Percentiles rank a stretch among this genome's conserved stretches.
phyloP scores from a whole-genome alignment of 37 sponge, comb jelly and placozoan genomes.

The Hexactinellida sp. region DNA sequence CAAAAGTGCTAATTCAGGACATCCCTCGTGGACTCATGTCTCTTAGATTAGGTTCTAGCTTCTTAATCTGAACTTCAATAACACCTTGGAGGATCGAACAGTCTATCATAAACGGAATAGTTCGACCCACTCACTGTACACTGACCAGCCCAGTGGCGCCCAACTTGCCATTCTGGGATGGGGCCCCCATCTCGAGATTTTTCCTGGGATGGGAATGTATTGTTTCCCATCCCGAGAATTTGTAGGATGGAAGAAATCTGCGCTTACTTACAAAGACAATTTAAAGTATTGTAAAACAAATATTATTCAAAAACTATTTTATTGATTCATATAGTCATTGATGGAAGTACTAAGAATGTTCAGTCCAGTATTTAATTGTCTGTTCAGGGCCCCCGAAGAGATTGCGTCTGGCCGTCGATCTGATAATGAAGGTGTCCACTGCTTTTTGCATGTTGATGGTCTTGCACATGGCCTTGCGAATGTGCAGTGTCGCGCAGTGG shows the following conservation, averaged over 20 bases:
- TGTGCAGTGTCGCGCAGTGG: neutral
- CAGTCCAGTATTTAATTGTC: neutral
- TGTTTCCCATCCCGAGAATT: neutral
- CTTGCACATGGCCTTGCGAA: neutral
- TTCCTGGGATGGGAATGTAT: neutral
- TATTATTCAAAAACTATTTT: neutral
- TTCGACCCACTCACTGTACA: no score
- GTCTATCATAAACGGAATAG: no score
- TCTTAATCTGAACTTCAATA: no score
- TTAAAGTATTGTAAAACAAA: neutral
- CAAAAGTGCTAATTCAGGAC: no score
- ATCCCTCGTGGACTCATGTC: no score
- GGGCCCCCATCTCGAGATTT: neutral
- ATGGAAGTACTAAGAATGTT: neutral
- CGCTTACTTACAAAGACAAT: neutral
- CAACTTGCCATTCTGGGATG: slow-evolving; percentile 4
- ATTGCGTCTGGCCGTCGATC: slow-evolving; percentile 13
- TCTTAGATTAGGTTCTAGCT: no score
- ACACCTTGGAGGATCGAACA: no score
- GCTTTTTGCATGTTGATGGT: slow-evolving; percentile 12
- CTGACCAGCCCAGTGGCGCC: no score
- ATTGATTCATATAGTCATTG: neutral
- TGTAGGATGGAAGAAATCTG: neutral
- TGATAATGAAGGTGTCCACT: slow-evolving; percentile 17
- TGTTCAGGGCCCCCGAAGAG: neutral